phyloP scores from a whole-genome alignment of 2,797 vertebrate genomes.

The Pogonophryne albipinna region DNA sequence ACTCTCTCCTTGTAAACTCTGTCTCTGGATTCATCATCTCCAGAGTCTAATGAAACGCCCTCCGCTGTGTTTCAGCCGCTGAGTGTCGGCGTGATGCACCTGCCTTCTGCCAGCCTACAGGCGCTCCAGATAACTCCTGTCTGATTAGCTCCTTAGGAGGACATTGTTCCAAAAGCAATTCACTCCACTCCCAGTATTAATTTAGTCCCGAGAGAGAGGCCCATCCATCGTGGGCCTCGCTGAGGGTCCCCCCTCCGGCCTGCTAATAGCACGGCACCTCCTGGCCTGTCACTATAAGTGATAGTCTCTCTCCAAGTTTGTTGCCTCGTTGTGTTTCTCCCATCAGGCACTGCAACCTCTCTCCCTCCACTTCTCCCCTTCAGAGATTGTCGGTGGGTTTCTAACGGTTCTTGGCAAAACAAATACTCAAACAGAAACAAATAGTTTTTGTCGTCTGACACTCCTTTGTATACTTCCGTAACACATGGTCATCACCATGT shows the following conservation, averaged over 20 bases:
- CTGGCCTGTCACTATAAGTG: slow-evolving; percentile 85
- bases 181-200: slow-evolving; percentile 86
- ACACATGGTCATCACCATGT: too few relatives aligned
- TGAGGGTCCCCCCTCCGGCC: slow-evolving; percentile 74
- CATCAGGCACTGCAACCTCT: slow-evolving; percentile 63
- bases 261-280: slow-evolving; percentile 83
- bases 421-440: too few relatives aligned
- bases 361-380: slow-evolving; percentile 42
- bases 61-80: slow-evolving; percentile 44
- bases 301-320: slow-evolving; percentile 81
- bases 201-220: slow-evolving; percentile 83
- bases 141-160: slow-evolving; percentile 86
- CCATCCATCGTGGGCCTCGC: slow-evolving; percentile 82
- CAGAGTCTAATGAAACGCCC: slow-evolving; percentile 47
- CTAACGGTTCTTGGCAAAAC: too few relatives aligned
- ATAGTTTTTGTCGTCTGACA: too few relatives aligned
- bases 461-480: too few relatives aligned
- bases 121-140: slow-evolving; percentile 82
- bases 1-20: slow-evolving; percentile 25
- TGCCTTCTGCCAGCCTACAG: slow-evolving; percentile 78
- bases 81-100: slow-evolving; percentile 67
- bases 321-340: slow-evolving; percentile 77
- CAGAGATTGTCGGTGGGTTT: not conserved
- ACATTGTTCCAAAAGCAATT: slow-evolving; percentile 86
- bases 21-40: slow-evolving; percentile 44